Evolutionary conservation across 2,888 invertebrate genomes (phyloP), one percentile per base, ranked within the genome.

Genomic region (Therioaphis trifolii): DNA sequence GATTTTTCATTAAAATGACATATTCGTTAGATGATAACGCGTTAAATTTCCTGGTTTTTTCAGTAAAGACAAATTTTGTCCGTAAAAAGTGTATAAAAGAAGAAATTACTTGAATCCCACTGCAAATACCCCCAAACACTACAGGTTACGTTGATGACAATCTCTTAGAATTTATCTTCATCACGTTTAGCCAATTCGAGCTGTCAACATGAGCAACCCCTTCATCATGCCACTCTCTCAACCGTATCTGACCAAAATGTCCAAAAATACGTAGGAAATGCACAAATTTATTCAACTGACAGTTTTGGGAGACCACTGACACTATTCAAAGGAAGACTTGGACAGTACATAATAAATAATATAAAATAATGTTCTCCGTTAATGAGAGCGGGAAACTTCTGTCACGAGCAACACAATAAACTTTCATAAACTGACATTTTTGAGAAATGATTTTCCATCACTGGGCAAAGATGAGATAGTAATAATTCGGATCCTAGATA

Each of bases 81-180:
- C 14, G 18, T 24, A 58, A 75, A 29, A 74, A 75, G 29, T 63
- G 27, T 63, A 76, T 29, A 4, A 63, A 63, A 63, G 27, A 46
- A 76, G 14, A 76, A 63, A 46, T 63, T 76, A 76, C 63, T 46
- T 15, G 40, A 75, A 58, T 49, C 43, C 61, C 63, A n/a, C 46
- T 27, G 29, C 24, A 18, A 27, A 61, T n/a, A 24, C 63, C 14
- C 27, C 27, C 49, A 63, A 63, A 76, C 29, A 9, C 29, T 21
- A 29, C n/a, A 27, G 21, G 11, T 1, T 14, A 21, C 58, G 46
- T 24, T n/a, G 72, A 72, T 49, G 63, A 74, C 72, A 63, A 74
- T 82, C 72, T 72, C 35, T 82, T 29, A 21, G 40, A 61, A 72
- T 82, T 82, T 82, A 82, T 82, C 80, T 63, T 82, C 80, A 63